Evolutionary conservation across 2,113 vertebrate species (phyloP), one percentile per base, ranked within the genome.

Genomic region (Rhineura floridana): DNA sequence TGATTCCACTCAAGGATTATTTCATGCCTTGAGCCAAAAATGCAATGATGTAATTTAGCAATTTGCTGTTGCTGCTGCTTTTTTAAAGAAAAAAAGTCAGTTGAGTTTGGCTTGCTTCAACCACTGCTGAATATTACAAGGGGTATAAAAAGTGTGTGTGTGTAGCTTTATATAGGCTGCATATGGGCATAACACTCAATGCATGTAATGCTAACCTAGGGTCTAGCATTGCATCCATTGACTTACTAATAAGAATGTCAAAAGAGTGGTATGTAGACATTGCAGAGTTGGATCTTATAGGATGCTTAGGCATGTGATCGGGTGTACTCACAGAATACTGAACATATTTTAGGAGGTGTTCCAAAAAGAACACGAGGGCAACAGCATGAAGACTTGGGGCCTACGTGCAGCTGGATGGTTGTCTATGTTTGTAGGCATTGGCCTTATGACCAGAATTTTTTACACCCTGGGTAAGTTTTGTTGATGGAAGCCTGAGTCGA

Each of bases 351-450:
- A 99, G 99, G 98, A 99, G 80, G 97, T 99, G 90, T 99, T 99
- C 94, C 97, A 91, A 7, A 97, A 91, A 85, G 98, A 99, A 76
- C 98, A 98, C 2, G 96, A 97, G 91, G 92, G 95, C 93, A 99
- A 99, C 93, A 95, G 76, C 3, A 87, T 98, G 97, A 98, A 96
- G 96, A 99, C 98, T 0, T 99, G 99, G 99, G 98, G 96, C 0
- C 96, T 99, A n/a, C 95, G 99, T 88, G 97, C 92, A 0, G 98
- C 96, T 0, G 99, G 99, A 77, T 99, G 98, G 98, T 91, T 96
- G 62, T 97, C 98, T 28, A 99, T 99, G 99, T 99, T 98, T 90
- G 94, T 99, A 21, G 97, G 98, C 67, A 95, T 99, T 91, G 98
- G 97, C 94, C 95, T 99, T 75, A 98, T 98, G 96, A 98, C 96